Conservation (phyloP, 2,113 vertebrate genomes). For the Phalacrocorax pelagicus region DNA sequence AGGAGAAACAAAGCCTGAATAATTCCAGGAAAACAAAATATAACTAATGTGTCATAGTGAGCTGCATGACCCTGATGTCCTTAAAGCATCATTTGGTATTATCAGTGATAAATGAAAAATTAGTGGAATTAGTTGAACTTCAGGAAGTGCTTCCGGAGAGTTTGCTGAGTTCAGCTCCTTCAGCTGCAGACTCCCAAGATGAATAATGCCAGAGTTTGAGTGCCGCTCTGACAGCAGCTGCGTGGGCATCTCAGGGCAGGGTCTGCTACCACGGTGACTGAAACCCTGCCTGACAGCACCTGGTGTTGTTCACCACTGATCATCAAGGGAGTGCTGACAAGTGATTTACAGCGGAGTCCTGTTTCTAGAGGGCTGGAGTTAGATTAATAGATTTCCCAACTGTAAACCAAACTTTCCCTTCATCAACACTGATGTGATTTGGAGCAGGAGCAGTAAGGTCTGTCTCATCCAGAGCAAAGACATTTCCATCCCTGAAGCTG, state of each 20-base stretch:
- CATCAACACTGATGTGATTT: not conserved
- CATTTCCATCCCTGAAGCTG: not conserved
- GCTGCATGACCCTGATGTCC: not conserved
- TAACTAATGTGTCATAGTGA: not conserved
- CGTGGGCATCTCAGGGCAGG: not conserved
- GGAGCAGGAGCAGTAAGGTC: not conserved
- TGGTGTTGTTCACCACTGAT: not conserved
- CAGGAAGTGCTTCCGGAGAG: not conserved
- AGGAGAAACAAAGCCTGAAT: not conserved
- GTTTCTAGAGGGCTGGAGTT: not conserved
- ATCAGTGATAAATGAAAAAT: not conserved
- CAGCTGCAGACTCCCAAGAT: not conserved
- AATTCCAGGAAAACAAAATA: conserved; percentile 24
- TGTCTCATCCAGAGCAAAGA: not conserved
- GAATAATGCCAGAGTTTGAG: not conserved
- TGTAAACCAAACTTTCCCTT: not conserved
- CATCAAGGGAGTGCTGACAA: not conserved
- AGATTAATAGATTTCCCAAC: not conserved
- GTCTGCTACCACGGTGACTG: rapidly evolving
- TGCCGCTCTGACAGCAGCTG: not conserved
- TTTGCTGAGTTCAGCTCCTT: rapidly evolving
- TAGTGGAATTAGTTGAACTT: not conserved
- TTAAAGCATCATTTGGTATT: not conserved
- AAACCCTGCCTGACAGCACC: not conserved
- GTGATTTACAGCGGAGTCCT: not conserved